These are phyloP conservation scores for Plebejus melissa DNA, from an alignment of 2,888 invertebrate genomes.

Conservation along the genomic window DNA sequence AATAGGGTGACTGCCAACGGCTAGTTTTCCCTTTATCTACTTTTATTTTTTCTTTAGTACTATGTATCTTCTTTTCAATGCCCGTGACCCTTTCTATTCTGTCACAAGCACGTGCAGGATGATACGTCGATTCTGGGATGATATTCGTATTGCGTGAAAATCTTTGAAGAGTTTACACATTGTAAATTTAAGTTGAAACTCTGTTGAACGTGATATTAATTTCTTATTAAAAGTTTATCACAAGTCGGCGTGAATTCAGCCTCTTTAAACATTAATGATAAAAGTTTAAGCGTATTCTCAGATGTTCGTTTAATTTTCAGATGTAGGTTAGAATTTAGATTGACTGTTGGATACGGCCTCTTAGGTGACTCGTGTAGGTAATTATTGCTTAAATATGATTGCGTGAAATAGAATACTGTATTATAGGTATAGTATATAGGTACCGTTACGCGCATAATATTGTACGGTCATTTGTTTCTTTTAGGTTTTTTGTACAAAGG, in stretches of 20 bases:
- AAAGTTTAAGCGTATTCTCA: neutral
- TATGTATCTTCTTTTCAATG: no score
- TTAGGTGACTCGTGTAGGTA: neutral
- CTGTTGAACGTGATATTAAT: constrained; percentile 1
- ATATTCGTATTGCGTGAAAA: neutral
- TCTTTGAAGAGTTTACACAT: neutral
- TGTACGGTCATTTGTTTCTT: no score
- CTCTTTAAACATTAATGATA: neutral
- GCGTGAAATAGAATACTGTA: neutral
- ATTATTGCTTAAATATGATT: neutral
- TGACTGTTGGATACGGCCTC: neutral
- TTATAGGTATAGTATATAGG: no score
- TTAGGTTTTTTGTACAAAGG: no score
- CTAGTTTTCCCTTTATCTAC: no score
- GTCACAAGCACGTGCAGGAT: neutral
- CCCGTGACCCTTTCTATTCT: neutral
- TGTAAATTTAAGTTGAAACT: neutral
- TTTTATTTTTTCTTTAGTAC: no score
- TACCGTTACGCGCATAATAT: no score
- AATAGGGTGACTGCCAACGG: no score
- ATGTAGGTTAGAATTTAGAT: neutral
- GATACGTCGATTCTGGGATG: neutral
- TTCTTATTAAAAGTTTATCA: neutral
- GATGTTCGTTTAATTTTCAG: neutral
- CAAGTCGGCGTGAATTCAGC: neutral